Conservation (phyloP, 2,113 vertebrate species). For the Mohoua ochrocephala region DNA sequence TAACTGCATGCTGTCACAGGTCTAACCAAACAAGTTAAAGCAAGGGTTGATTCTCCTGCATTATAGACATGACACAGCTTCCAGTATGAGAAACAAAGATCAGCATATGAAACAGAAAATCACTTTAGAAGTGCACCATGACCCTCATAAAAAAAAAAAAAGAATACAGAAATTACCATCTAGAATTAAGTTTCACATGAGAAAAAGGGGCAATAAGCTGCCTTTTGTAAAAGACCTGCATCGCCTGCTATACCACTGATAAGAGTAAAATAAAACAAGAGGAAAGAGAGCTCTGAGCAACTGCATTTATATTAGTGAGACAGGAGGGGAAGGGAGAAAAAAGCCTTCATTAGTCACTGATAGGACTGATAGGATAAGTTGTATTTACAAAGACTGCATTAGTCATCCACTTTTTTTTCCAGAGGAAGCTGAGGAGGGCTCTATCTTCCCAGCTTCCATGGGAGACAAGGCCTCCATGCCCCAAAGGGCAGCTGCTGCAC, state of each 20-base stretch:
- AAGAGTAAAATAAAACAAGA: not conserved
- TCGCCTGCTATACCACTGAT: not conserved
- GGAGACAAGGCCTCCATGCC: not conserved
- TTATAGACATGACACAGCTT: not conserved
- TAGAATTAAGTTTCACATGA: not conserved
- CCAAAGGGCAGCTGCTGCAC: accelerated
- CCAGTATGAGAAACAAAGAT: not conserved
- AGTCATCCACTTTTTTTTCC: conserved; percentile 24
- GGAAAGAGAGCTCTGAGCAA: not conserved
- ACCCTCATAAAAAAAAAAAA: not conserved
- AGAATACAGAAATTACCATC: not conserved
- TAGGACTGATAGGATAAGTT: conserved; percentile 19
- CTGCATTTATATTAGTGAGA: not conserved
- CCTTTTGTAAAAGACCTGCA: not conserved
- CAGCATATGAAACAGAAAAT: not conserved
- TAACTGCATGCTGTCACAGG: not conserved
- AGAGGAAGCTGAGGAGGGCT: not conserved
- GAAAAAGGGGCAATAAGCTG: not conserved
- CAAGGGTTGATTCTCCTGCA: not conserved
- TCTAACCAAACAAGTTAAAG: not conserved
- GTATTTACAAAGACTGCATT: conserved; percentile 35
- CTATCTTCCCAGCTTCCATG: not conserved
- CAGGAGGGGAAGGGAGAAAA: not conserved
- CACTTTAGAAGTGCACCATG: accelerated
- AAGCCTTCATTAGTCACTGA: conserved; percentile 26